Evolutionary conservation across 2,888 invertebrate species (phyloP).

Genomic region (Sinohyriopsis cumingii): DNA sequence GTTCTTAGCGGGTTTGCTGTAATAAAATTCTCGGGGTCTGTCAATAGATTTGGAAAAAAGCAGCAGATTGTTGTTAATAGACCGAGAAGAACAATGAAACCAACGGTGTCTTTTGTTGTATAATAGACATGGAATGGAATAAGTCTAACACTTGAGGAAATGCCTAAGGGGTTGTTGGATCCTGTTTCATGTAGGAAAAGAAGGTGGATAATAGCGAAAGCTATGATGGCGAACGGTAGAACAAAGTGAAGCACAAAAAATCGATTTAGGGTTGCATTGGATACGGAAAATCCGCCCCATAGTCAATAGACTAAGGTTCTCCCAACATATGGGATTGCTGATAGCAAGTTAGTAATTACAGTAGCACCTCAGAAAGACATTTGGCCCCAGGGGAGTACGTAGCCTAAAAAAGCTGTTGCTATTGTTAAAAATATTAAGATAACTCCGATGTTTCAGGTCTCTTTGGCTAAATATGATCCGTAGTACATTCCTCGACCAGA

Average conservation of each 20-base stretch:
- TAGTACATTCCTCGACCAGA: constrained; percentile 80
- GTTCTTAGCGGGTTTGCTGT: constrained; percentile 81
- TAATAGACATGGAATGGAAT: constrained; percentile 24
- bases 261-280: constrained; percentile 83
- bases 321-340: constrained; percentile 82
- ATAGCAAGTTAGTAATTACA: constrained; percentile 84
- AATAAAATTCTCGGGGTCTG: constrained; percentile 84
- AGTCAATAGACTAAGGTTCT: constrained; percentile 80
- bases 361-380: constrained; percentile 88
- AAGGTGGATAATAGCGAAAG: constrained; percentile 79
- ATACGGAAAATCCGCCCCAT: constrained; percentile 84
- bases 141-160: neutral
- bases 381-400: constrained; percentile 81
- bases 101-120: constrained; percentile 16
- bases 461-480: constrained; percentile 73
- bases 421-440: constrained; percentile 81
- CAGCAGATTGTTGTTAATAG: constrained; percentile 9
- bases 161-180: constrained; percentile 19
- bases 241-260: constrained; percentile 85
- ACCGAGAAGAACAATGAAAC: neutral
- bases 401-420: constrained; percentile 84
- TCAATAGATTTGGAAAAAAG: constrained; percentile 77
- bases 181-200: constrained; percentile 49
- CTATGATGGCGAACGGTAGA: constrained; percentile 79
- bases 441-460: constrained; percentile 80